A percentile compares a stretch with the other conserved stretches of the same genome.
Conservation (phyloP, 2,113 vertebrate species). For the Arvicanthis niloticus region DNA sequence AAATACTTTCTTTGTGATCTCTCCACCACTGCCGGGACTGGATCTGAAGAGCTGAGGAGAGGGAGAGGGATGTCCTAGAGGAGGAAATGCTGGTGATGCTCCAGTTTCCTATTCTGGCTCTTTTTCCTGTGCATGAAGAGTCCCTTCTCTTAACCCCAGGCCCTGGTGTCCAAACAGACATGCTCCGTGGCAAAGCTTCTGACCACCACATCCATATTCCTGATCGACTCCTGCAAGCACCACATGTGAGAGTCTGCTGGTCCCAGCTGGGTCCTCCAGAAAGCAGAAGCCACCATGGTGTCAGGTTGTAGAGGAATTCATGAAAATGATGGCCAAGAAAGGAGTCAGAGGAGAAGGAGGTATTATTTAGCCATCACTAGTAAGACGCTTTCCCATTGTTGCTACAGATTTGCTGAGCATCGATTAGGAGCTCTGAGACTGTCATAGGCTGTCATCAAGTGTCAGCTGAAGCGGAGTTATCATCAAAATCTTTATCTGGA, state of each 20-base stretch:
- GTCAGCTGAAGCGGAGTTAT: neutral
- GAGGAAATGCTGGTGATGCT: neutral
- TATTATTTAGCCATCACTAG: neutral
- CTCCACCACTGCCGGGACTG: neutral
- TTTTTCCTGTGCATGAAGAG: neutral
- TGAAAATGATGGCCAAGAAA: neutral
- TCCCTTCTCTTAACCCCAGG: neutral
- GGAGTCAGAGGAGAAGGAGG: neutral
- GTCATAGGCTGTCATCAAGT: neutral
- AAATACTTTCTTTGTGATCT: neutral
- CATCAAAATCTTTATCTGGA: neutral
- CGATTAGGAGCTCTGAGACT: neutral
- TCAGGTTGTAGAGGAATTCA: neutral
- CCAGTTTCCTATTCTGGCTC: neutral
- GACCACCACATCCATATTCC: neutral
- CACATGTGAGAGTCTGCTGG: neutral
- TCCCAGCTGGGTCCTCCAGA: neutral
- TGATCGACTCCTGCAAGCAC: neutral
- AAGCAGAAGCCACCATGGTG: neutral
- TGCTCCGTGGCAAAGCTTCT: neutral
- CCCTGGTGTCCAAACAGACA: fast-evolving
- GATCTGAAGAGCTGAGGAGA: neutral
- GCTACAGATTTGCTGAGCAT: neutral
- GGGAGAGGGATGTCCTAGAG: neutral
- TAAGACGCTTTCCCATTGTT: neutral